Percentiles rank a stretch among this genome's conserved stretches.
These are phyloP conservation scores for Sinhomidia bicolor DNA, from an alignment of 2,888 invertebrate species.

Conservation along the genomic window DNA sequence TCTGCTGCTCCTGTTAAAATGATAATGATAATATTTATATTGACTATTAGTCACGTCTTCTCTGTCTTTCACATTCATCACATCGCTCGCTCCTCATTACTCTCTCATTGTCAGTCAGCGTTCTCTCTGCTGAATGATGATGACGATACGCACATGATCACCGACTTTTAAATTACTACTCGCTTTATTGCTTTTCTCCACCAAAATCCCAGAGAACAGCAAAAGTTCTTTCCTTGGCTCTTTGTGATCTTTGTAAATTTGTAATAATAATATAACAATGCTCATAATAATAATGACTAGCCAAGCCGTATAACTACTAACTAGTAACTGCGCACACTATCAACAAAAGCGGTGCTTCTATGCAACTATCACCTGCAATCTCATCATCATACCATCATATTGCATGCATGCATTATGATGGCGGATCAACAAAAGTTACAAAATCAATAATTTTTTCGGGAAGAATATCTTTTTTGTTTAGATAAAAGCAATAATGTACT, in stretches of 20 bases:
- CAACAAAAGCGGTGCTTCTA: too few relatives aligned
- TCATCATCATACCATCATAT: neutral
- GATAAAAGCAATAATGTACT: too few relatives aligned
- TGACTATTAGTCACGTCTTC: conserved; percentile 59
- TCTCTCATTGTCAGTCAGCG: neutral
- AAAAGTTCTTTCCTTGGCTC: too few relatives aligned
- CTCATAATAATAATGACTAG: too few relatives aligned
- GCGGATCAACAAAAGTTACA: neutral
- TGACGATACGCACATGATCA: conserved; percentile 33
- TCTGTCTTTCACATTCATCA: neutral
- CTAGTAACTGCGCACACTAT: too few relatives aligned
- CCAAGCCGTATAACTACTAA: too few relatives aligned
- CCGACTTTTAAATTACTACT: conserved; percentile 14
- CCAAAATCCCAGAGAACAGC: too few relatives aligned
- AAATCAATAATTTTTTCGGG: conserved; percentile 17
- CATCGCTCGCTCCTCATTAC: conserved; percentile 8
- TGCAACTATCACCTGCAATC: too few relatives aligned
- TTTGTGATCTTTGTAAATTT: too few relatives aligned
- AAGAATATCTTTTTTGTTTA: too few relatives aligned
- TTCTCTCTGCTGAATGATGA: neutral
- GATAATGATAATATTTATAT: conserved; percentile 64
- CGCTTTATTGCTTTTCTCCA: neutral
- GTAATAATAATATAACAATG: too few relatives aligned
- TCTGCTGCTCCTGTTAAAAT: conserved; percentile 5
- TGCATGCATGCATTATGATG: neutral